A percentile compares a stretch with the other conserved stretches of the same genome.
These are phyloP conservation scores for Phengaris alcon DNA, from an alignment of 2,888 invertebrate species.

Conservation along the genomic window DNA sequence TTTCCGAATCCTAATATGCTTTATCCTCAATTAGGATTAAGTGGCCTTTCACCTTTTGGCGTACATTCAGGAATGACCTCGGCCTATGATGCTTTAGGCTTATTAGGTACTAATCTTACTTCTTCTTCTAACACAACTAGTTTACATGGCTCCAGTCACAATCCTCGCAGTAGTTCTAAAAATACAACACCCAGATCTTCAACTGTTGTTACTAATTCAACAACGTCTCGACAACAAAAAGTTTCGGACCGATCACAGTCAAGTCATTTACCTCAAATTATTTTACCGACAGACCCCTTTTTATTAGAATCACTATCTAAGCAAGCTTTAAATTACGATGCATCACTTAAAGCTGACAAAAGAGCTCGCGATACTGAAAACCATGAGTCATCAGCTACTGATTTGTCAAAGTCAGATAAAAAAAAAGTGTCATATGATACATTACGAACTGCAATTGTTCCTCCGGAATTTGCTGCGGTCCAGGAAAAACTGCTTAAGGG, in stretches of 20 bases:
- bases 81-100: constrained; percentile 90
- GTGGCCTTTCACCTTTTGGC: constrained; percentile 90
- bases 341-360: constrained; percentile 76
- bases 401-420: constrained; percentile 76
- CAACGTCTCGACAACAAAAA: constrained; percentile 68
- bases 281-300: constrained; percentile 87
- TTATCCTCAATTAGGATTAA: constrained; percentile 93
- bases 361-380: constrained; percentile 79
- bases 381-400: constrained; percentile 79
- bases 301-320: constrained; percentile 85
- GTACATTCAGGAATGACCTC: constrained; percentile 90
- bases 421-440: constrained; percentile 78
- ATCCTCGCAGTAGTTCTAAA: constrained; percentile 59
- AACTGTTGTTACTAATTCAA: constrained; percentile 73
- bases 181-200: constrained; percentile 77
- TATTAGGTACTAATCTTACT: constrained; percentile 85
- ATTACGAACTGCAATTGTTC: constrained; percentile 77
- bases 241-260: constrained; percentile 66
- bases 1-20: constrained; percentile 95
- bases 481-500: constrained; percentile 79
- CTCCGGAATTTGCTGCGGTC: constrained; percentile 83
- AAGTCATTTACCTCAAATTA: constrained; percentile 82
- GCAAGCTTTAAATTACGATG: constrained; percentile 81
- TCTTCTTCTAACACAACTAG: constrained; percentile 72
- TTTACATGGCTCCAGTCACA: constrained; percentile 60